Evolutionary conservation across 2,888 invertebrate genomes (phyloP), one percentile per base, ranked within the genome.

Genomic region (Aelia acuminata): DNA sequence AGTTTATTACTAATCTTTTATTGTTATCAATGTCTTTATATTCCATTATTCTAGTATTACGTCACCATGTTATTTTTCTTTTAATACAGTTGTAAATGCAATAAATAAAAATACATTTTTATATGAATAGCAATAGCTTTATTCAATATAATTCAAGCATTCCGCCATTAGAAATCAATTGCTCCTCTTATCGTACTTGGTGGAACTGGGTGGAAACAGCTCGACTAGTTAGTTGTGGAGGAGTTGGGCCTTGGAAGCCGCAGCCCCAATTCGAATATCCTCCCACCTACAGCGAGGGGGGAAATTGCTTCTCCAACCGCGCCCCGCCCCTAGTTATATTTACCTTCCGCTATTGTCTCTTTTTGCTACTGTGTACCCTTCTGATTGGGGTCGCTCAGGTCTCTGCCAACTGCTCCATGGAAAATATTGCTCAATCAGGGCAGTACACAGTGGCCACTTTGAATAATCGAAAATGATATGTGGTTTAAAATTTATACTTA

Each of bases 281-380:
- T 70, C 18, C 63, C 31, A 70, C 31, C 63, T 70, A 35, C 20
- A 70, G 35, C 4, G 63, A 8, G 20, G 1, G 63, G 31, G 22
- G 31, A 70, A 63, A 63, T 70, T 35, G 63, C 63, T 70, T 70
- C 63, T 70, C 63, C 15, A 70, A 70, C 63, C 35, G 63, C 18
- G 18, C 63, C 63, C 53, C 15, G 13, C 63, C 31, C 63, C 1
- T 26, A 7, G 5, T 4, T 70, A 70, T 70, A 70, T 70, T 70
- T 70, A 31, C 31, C 5, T 7, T 35, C 31, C 3, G 31, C 31
- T 70, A 70, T 70, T 70, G 63, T 70, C 63, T 35, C 63, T 70
- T 70, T 70, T 70, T 70, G 63, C 63, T 8, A 31, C 31, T 70
- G 31, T 70, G 35, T 70, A 35, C 63, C 20, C 63, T 35, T 18